Evolutionary conservation across 2,113 vertebrate genomes (phyloP).

Genomic region (Notechis scutatus): DNA sequence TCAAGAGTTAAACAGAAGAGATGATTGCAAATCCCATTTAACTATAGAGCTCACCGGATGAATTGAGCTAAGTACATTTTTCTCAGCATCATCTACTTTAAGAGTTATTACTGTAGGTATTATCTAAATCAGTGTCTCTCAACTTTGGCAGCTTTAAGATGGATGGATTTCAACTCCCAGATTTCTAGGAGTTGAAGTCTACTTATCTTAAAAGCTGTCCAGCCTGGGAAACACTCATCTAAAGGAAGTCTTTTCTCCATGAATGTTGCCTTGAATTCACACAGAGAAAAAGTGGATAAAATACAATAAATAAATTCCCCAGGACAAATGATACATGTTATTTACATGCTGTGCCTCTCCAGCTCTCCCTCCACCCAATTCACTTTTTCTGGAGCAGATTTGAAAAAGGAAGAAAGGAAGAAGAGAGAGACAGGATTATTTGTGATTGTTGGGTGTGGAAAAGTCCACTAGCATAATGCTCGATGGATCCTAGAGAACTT

Average conservation of each 20-base stretch:
- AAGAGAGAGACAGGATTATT: neutral
- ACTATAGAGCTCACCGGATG: neutral
- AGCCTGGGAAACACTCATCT: neutral
- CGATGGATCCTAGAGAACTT: neutral
- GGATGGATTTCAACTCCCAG: too few species aligned
- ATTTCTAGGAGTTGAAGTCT: neutral
- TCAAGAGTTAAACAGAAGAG: neutral
- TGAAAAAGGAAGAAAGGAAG: neutral
- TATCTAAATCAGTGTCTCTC: neutral
- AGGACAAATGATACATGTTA: neutral
- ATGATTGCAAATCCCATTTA: neutral
- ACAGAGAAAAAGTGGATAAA: neutral
- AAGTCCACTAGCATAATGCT: neutral
- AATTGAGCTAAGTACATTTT: neutral
- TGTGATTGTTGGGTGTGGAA: neutral
- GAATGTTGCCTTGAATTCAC: neutral
- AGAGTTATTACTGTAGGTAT: neutral
- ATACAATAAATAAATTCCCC: neutral
- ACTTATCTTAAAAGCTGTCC: neutral
- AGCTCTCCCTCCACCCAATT: neutral
- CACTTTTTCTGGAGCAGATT: neutral
- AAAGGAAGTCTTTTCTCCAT: neutral
- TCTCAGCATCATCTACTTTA: neutral
- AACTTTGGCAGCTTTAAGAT: neutral
- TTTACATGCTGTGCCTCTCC: neutral